Evolutionary conservation across 2,888 invertebrate species (phyloP).

Genomic region (Frankliniella intonsa): DNA sequence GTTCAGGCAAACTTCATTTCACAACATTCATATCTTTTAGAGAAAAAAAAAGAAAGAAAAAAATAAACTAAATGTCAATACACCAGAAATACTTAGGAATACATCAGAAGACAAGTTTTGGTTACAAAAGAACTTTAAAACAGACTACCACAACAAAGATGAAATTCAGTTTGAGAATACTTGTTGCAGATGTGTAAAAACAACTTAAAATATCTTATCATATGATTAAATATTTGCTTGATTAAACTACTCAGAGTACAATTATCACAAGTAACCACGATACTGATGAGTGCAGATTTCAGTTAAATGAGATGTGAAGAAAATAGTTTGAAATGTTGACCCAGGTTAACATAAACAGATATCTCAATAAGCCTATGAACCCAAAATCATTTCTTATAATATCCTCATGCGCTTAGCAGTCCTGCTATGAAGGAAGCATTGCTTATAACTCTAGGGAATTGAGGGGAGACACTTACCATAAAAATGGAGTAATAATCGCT

Average conservation of each 20-base stretch:
- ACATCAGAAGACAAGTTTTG: too few relatives aligned
- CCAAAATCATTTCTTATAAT: not conserved
- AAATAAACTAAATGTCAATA: too few relatives aligned
- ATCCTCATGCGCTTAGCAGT: slow-evolving; percentile 3
- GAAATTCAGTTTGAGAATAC: not conserved
- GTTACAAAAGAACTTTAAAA: too few relatives aligned
- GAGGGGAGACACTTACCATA: slow-evolving; percentile 5
- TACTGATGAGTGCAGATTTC: too few relatives aligned
- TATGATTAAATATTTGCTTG: not conserved
- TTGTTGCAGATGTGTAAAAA: not conserved
- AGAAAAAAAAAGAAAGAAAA: not conserved
- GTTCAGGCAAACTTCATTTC: not conserved
- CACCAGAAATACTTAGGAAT: too few relatives aligned
- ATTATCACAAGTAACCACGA: too few relatives aligned
- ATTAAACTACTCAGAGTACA: too few relatives aligned
- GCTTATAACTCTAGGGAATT: too few relatives aligned
- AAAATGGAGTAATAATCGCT: not conserved
- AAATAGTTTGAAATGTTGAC: too few relatives aligned
- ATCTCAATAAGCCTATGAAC: too few relatives aligned
- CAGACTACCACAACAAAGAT: not conserved
- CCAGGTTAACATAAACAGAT: too few relatives aligned
- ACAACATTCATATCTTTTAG: not conserved
- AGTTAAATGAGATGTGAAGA: too few relatives aligned
- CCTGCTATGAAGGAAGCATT: not conserved
- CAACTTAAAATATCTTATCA: not conserved